Conservation (phyloP, 1,140 invertebrate species). For the Diprion similis region DNA sequence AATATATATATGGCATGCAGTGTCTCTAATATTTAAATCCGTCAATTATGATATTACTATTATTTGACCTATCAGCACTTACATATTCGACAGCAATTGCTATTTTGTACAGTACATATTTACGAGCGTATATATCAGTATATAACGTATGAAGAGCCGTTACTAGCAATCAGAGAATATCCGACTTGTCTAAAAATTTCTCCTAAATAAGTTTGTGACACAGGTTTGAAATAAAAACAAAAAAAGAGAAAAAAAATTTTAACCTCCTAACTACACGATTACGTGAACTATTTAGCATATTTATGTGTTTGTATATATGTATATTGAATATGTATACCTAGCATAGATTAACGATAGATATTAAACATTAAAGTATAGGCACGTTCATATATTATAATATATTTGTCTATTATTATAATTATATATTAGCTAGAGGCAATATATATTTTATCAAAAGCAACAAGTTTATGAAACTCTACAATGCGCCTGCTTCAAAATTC, state of each 20-base stretch:
- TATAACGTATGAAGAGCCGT: neutral
- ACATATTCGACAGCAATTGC: neutral
- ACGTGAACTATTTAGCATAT: neutral
- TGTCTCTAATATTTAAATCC: slow-evolving; percentile 1
- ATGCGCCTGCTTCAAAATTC: neutral
- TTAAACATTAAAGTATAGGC: slow-evolving; percentile 6
- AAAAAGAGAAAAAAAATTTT: neutral
- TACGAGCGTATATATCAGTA: neutral
- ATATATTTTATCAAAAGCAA: slow-evolving; percentile 4
- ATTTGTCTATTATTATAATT: neutral
- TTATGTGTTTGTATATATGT: neutral
- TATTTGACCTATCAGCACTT: neutral
- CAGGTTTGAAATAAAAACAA: neutral
- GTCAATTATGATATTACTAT: neutral
- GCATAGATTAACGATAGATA: neutral
- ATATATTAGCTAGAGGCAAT: neutral
- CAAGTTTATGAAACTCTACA: neutral
- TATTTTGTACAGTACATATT: neutral
- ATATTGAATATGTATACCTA: neutral
- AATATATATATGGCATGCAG: neutral
- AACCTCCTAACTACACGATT: neutral
- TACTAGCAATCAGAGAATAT: neutral
- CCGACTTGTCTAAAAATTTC: neutral
- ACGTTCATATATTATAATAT: slow-evolving; percentile 5
- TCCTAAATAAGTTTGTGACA: neutral